Conservation (phyloP, 2,888 invertebrate genomes). For the Caenorhabditis afra region DNA sequence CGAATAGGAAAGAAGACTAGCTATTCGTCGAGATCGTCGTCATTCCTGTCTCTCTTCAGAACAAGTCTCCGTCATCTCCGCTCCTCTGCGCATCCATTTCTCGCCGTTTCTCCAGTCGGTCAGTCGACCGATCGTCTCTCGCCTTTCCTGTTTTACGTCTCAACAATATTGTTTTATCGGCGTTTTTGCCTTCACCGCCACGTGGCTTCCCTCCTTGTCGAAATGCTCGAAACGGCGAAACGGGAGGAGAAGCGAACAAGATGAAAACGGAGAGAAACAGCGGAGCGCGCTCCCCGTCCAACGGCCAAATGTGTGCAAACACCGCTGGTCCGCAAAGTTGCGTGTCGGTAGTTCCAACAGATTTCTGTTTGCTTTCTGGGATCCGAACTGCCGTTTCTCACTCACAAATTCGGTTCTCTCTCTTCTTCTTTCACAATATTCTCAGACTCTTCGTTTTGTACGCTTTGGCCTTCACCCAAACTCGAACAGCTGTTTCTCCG, state of each 20-base stretch:
- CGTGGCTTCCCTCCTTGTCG: neutral
- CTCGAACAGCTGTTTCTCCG: neutral
- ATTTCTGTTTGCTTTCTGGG: constrained; percentile 39
- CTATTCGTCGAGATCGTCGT: constrained; percentile 42
- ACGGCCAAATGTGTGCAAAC: constrained; percentile 38
- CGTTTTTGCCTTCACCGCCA: neutral
- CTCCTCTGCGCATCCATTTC: constrained; percentile 9
- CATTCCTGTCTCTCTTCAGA: constrained; percentile 19
- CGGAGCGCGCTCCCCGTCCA: constrained; percentile 2
- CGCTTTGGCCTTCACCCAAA: neutral
- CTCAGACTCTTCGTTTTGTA: neutral
- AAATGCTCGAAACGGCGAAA: neutral
- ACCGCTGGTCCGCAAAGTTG: constrained; percentile 33
- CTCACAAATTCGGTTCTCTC: neutral
- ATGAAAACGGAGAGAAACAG: too few relatives aligned
- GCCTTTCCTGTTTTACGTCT: constrained; percentile 13
- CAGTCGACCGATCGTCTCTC: constrained; percentile 6
- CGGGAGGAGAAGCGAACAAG: too few relatives aligned
- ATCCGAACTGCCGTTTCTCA: constrained; percentile 7
- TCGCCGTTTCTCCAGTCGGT: neutral
- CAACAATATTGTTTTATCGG: constrained; percentile 17
- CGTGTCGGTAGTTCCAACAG: constrained; percentile 36
- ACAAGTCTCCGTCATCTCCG: constrained; percentile 21
- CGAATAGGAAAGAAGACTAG: constrained; percentile 20
- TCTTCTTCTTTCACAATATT: constrained; percentile 1